Base-by-base conservation (phyloP, 2,888 invertebrate species). In the Tipula confusa region DNA sequence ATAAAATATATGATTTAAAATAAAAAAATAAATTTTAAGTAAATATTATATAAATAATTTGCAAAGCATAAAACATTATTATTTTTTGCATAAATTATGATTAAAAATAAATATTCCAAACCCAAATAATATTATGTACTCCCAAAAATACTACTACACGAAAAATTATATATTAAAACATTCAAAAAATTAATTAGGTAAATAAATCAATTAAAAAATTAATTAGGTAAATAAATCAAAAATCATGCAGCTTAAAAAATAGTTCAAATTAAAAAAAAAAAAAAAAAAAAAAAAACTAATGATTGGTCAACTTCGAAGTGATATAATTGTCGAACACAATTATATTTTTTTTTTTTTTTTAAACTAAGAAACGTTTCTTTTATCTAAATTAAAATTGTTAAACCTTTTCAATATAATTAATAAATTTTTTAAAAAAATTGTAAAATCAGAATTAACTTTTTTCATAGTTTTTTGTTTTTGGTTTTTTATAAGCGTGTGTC, bases 401-500 rank as follows among this genome's bases (percentile, higher is more conserved):
- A 24, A 24, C 24, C 24, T 64, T 24, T 24, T 64, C 11, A 24
- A 64, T 43, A 43, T 43, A 15, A 64, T 64, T 64, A 64, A 64
- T 64, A 64, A 64, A 64, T 18, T 24, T n/a, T n/a, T n/a, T 24
- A 64, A 24, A 6, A 64, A 64, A 64, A 24, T 64, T 64, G 15
- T 6, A 48, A 64, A 64, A 64, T 64, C 24, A 18, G 18, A 18
- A 64, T 24, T 18, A 64, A 64, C 13, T n/a, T n/a, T n/a, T n/a
- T 64, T 24, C 11, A 64, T 9, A 64, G 11, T 24, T 64, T 2
- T 33, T 33, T 33, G 3, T 33, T n/a, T n/a, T n/a, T n/a, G n/a
- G n/a, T 64, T 64, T 29, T 15, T 87, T 88, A 89, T 86, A 89
- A 87, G 85, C 88, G 88, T 33, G 89, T 89, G 86, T 89, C 89